A percentile compares a stretch with the other conserved stretches of the same genome.
These are phyloP conservation scores for Aepyceros melampus DNA, from an alignment of 2,113 vertebrate species.

Conservation along the genomic window DNA sequence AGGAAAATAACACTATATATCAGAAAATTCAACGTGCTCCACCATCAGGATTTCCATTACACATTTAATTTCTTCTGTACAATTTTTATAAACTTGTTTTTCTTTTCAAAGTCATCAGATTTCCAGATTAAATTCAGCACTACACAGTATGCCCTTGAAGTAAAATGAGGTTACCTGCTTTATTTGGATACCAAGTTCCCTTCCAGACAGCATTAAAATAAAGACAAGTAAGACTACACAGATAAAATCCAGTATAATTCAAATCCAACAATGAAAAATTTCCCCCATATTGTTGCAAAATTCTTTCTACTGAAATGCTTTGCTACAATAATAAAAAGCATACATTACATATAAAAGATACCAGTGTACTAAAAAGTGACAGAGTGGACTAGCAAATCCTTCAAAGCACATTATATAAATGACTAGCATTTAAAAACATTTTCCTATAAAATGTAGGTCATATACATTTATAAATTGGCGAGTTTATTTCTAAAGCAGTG, in stretches of 20 bases:
- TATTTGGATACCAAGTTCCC: constrained; percentile 84
- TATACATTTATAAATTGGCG: constrained; percentile 85
- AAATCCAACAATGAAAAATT: constrained; percentile 92
- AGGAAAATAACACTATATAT: constrained; percentile 81
- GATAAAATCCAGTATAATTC: constrained; percentile 88
- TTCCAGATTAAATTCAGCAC: constrained; percentile 79
- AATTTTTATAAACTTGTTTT: constrained; percentile 75
- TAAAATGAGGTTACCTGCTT: constrained; percentile 83
- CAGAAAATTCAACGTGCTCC: constrained; percentile 79
- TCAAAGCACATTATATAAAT: constrained; percentile 89
- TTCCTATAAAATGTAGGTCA: constrained; percentile 87
- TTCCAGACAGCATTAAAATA: constrained; percentile 84
- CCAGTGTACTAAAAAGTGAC: constrained; percentile 90
- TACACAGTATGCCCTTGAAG: constrained; percentile 82
- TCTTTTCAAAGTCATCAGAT: constrained; percentile 70
- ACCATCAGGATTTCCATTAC: constrained; percentile 74
- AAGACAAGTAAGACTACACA: constrained; percentile 83
- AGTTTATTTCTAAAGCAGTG: constrained; percentile 80
- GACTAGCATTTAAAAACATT: constrained; percentile 89
- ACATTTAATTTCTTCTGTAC: constrained; percentile 80
- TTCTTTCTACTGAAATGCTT: constrained; percentile 91
- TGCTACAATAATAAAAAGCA: constrained; percentile 95
- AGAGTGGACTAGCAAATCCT: constrained; percentile 88
- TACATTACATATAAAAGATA: constrained; percentile 95
- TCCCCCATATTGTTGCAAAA: constrained; percentile 88